Base-by-base conservation (phyloP, 1,140 invertebrate species). In the Melipona quadrifasciata region DNA sequence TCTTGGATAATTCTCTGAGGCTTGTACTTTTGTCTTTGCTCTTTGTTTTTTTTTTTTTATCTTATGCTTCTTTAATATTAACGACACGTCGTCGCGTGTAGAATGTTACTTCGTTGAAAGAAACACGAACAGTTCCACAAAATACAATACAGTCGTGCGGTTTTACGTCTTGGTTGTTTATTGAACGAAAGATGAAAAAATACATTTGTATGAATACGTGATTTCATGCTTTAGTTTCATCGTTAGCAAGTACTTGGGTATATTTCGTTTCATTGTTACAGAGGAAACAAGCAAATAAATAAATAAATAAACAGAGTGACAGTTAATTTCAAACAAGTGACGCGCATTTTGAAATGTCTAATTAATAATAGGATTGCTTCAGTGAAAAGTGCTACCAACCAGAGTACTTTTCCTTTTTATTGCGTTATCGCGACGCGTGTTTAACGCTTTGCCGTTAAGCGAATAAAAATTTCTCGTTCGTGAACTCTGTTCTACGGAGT, bases 401-500 rank as follows among this genome's bases (percentile, higher is more conserved):
- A n/a, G 16, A 8, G 27, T 78, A 21, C 16, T 17, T 57, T 34
- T 80, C 47, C 17, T 58, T 71, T 47, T 47, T 21, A 21, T n/a
- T 12, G 24, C 34, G 27, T 70, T 70, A 80, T 39, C 24, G 21
- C 6, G n/a, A 61, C 67, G 24, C 16, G 21, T 67, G n/a, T 78
- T 51, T 58, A 51, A 17, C 61, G 16, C 17, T 70, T 58, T 34
- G 5, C 78, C 19, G 47, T 70, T 68, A 27, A 80, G 71, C 19
- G 78, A 53, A 71, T 80, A 72, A n/a, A n/a, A n/a, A 72, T 80
- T 80, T 72, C 79, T 39, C 55, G n/a, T 72, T 80, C 55, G 39
- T 61, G 31, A 61, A 80, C n/a, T 31, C 55, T 39, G 55, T 27
- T 71, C 19, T 19, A n/a, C 53, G 19, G 67, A 71, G 31, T 39